Conservation (phyloP, 2,797 vertebrate genomes). For the Cirrhinus mrigala region DNA sequence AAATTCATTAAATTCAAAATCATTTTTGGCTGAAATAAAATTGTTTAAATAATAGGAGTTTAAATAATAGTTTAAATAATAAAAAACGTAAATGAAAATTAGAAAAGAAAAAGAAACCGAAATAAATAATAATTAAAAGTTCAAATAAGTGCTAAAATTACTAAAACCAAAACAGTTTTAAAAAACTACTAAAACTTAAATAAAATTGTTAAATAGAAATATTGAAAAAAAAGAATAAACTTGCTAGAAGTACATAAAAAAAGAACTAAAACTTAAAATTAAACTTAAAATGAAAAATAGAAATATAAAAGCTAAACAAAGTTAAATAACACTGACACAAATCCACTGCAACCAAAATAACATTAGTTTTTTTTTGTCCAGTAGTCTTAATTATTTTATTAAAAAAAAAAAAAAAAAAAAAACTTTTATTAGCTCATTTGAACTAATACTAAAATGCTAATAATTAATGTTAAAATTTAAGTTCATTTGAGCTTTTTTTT, state of each 20-base stretch:
- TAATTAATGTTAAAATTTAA: neutral
- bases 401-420: neutral
- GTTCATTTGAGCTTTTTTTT: neutral
- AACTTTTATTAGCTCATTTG: no score
- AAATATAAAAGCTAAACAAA: neutral
- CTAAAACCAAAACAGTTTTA: no score
- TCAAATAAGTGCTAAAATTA: neutral
- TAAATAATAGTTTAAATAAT: neutral
- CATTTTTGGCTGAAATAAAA: neutral
- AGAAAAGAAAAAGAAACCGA: neutral
- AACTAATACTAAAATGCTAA: neutral
- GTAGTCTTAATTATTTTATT: no score
- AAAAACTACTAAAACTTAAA: neutral
- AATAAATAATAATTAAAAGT: neutral
- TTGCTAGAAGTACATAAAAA: no score
- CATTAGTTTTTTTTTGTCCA: no score
- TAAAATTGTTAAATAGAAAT: no score
- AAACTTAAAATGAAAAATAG: neutral
- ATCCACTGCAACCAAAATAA: neutral
- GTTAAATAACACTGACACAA: neutral
- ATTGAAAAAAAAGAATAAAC: neutral
- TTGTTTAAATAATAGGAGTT: neutral
- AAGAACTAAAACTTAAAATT: neutral
- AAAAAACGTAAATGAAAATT: neutral
- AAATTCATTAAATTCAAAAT: no score